Conservation (phyloP, 2,797 vertebrate species). For the Mionectes olivaceus region DNA sequence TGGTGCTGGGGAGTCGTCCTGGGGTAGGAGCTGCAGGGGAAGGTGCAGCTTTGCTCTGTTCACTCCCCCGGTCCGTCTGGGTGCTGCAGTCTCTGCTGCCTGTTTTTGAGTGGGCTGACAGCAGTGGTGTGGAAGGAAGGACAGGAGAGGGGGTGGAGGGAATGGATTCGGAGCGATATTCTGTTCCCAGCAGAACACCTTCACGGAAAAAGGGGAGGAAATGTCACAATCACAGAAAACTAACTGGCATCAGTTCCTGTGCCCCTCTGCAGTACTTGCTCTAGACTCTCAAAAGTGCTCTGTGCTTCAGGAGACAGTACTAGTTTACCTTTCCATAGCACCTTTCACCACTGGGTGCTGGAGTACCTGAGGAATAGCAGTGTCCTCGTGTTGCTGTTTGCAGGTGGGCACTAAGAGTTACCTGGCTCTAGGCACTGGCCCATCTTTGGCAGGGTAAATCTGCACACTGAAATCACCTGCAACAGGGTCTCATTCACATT, state of each 20-base stretch:
- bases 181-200: conserved; percentile 94
- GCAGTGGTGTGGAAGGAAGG: conserved; percentile 87
- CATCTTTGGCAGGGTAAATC: not conserved
- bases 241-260: not conserved
- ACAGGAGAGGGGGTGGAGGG: conserved; percentile 95
- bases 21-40: conserved; percentile 71
- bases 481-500: not conserved
- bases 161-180: conserved; percentile 91
- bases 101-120: conserved; percentile 91
- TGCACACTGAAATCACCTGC: not conserved
- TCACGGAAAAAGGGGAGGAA: not conserved
- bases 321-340: not conserved
- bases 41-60: conserved; percentile 81
- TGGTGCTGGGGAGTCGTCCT: conserved; percentile 84
- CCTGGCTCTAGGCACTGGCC: not conserved
- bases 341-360: not conserved
- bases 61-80: conserved; percentile 91
- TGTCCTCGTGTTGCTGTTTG: not conserved
- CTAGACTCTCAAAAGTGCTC: not conserved
- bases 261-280: not conserved
- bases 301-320: not conserved
- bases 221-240: not conserved
- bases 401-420: not conserved
- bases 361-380: not conserved
- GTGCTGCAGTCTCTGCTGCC: conserved; percentile 97